These are phyloP conservation scores for Caenorhabditis afra DNA, from an alignment of 2,888 invertebrate genomes.

Conservation along the genomic window DNA sequence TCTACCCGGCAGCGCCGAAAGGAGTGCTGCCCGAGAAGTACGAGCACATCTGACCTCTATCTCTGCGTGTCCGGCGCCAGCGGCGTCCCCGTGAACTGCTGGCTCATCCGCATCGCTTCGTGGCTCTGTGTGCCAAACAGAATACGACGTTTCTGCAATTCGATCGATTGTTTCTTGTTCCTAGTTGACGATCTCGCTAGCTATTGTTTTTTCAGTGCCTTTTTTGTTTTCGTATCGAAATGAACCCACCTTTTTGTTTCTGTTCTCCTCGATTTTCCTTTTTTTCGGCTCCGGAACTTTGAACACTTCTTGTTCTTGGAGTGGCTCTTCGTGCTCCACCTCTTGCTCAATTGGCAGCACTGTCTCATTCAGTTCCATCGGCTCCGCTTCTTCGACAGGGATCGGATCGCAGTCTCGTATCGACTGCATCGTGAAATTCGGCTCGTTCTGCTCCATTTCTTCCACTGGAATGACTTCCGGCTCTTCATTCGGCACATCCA, in stretches of 20 bases:
- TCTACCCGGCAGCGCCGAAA: conserved; percentile 84
- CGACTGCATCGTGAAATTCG: neutral
- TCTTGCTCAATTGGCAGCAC: neutral
- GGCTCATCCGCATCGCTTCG: conserved; percentile 35
- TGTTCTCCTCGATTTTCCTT: conserved; percentile 7
- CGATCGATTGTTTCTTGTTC: neutral
- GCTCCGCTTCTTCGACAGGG: no score
- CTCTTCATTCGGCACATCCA: neutral
- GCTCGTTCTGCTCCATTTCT: neutral
- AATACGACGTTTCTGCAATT: conserved; percentile 45
- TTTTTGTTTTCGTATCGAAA: neutral
- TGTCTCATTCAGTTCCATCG: neutral
- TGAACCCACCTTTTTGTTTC: conserved; percentile 27
- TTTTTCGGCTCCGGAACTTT: conserved; percentile 22
- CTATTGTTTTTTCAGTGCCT: conserved; percentile 15
- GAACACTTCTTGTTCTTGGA: conserved; percentile 18
- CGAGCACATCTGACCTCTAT: conserved; percentile 44
- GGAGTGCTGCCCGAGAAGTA: conserved; percentile 38
- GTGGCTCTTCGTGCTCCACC: neutral
- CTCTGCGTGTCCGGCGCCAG: conserved; percentile 33
- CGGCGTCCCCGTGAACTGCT: conserved; percentile 22
- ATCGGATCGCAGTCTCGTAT: conserved; percentile 9
- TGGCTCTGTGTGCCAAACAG: conserved; percentile 31
- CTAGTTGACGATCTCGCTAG: conserved; percentile 16
- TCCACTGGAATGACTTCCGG: conserved; percentile 9